phyloP scores from a whole-genome alignment of 2,888 invertebrate genomes.

The Malachius bipustulatus region DNA sequence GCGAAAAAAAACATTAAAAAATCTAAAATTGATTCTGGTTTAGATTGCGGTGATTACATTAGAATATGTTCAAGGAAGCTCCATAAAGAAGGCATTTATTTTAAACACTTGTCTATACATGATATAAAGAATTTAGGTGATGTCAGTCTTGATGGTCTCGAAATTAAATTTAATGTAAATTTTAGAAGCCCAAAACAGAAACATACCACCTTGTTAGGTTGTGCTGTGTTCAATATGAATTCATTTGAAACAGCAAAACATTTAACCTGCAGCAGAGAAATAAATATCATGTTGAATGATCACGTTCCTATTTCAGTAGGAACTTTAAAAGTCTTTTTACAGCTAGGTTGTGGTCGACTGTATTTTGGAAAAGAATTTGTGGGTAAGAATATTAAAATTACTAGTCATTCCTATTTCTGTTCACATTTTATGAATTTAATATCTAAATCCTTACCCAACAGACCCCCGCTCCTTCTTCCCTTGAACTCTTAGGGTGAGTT shows the following conservation, averaged over 20 bases:
- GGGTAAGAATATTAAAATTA: conserved; percentile 29
- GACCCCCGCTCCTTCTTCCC: too few relatives aligned
- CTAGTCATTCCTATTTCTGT: background rate
- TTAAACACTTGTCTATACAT: conserved; percentile 38
- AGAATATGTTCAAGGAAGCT: too few relatives aligned
- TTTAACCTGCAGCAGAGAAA: conserved; percentile 33
- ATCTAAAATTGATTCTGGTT: too few relatives aligned
- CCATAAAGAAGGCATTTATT: conserved; percentile 38
- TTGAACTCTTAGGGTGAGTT: too few relatives aligned
- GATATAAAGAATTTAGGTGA: conserved; percentile 32
- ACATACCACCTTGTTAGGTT: conserved; percentile 35
- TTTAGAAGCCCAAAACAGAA: conserved; percentile 38
- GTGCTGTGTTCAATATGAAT: conserved; percentile 33
- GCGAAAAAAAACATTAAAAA: too few relatives aligned
- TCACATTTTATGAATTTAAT: background rate
- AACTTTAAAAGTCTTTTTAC: conserved; percentile 36
- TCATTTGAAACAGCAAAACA: conserved; percentile 31
- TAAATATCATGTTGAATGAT: conserved; percentile 34
- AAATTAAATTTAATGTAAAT: conserved; percentile 37
- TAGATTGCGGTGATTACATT: too few relatives aligned
- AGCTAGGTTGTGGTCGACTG: conserved; percentile 38
- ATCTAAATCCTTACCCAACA: too few relatives aligned
- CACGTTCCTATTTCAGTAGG: conserved; percentile 36
- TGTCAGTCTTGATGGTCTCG: conserved; percentile 27
- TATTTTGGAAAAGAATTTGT: conserved; percentile 42